Percentiles rank a stretch among this genome's conserved stretches.
These are phyloP conservation scores for Agraylea sexmaculata DNA, from an alignment of 1,140 invertebrate genomes.

Conservation along the genomic window DNA sequence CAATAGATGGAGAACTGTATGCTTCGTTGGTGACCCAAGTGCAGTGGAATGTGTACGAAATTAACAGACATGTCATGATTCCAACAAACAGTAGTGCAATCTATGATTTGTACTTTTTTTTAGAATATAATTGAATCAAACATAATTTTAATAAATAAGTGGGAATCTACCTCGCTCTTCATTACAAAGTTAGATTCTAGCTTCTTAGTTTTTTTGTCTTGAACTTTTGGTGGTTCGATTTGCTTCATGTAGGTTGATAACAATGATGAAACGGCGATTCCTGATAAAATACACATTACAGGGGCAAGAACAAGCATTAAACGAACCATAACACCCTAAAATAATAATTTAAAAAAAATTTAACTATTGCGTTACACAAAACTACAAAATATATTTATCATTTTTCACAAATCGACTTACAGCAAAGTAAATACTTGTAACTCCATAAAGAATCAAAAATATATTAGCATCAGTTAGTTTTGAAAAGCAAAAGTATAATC, in stretches of 20 bases:
- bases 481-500: conserved; percentile 92
- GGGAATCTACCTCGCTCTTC: conserved; percentile 61
- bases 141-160: background rate
- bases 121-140: background rate
- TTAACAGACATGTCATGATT: conserved; percentile 73
- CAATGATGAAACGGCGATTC: conserved; percentile 84
- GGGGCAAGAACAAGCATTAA: conserved; percentile 95
- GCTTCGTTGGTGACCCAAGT: conserved; percentile 99
- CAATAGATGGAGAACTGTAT: conserved; percentile 95
- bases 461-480: conserved; percentile 92
- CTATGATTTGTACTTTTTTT: conserved; percentile 32
- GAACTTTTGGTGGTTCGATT: conserved; percentile 41
- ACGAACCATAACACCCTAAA: conserved; percentile 93
- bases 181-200: conserved; percentile 75
- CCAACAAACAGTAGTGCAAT: conserved; percentile 76
- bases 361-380: background rate
- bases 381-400: conserved; percentile 7
- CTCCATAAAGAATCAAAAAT: conserved; percentile 93
- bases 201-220: conserved; percentile 57
- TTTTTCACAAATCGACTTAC: conserved; percentile 46
- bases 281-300: conserved; percentile 94
- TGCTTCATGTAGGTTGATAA: conserved; percentile 87
- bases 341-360: conserved; percentile 14
- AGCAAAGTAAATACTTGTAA: conserved; percentile 96
- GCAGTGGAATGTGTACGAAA: conserved; percentile 92